Percentiles rank a stretch among this genome's conserved stretches.
phyloP scores from a whole-genome alignment of 2,113 vertebrate genomes.

The Ammodytes dubius region DNA sequence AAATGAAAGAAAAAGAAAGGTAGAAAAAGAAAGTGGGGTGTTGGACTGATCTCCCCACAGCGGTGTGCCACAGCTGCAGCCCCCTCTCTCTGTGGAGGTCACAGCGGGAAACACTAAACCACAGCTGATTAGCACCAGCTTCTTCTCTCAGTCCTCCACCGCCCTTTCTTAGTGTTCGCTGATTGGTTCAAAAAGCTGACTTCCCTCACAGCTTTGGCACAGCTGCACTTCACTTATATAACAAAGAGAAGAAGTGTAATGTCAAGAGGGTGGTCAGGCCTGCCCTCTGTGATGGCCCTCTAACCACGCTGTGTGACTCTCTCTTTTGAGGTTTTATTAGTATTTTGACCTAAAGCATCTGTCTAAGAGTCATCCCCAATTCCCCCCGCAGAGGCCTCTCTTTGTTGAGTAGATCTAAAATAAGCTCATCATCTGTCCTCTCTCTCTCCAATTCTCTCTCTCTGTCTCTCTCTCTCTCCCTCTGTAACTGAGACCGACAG shows the following conservation, averaged over 20 bases:
- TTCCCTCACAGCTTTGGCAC: conserved; percentile 19
- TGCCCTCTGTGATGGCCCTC: background rate
- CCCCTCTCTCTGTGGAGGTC: conserved; percentile 37
- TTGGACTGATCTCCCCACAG: conserved; percentile 26
- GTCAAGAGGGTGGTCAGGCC: background rate
- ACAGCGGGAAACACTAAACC: conserved; percentile 67
- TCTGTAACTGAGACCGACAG: background rate
- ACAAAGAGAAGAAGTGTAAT: conserved; percentile 14
- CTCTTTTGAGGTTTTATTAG: conserved; percentile 16
- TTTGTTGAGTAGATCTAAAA: conserved; percentile 17
- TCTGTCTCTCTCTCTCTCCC: background rate
- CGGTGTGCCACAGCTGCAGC: conserved; percentile 52
- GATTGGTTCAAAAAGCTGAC: background rate
- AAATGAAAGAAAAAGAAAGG: background rate
- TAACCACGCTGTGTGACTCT: background rate
- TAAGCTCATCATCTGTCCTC: background rate
- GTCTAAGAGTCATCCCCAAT: background rate
- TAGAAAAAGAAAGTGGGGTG: conserved; percentile 24
- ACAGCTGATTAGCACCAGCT: conserved; percentile 59
- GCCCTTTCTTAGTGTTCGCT: background rate
- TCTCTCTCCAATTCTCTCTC: too few relatives aligned
- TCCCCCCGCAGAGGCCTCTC: background rate
- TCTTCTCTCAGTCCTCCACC: conserved; percentile 36
- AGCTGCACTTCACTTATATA: conserved; percentile 28
- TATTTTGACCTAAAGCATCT: background rate